Conservation (phyloP, 2,797 vertebrate genomes). For the Leuciscus waleckii region DNA sequence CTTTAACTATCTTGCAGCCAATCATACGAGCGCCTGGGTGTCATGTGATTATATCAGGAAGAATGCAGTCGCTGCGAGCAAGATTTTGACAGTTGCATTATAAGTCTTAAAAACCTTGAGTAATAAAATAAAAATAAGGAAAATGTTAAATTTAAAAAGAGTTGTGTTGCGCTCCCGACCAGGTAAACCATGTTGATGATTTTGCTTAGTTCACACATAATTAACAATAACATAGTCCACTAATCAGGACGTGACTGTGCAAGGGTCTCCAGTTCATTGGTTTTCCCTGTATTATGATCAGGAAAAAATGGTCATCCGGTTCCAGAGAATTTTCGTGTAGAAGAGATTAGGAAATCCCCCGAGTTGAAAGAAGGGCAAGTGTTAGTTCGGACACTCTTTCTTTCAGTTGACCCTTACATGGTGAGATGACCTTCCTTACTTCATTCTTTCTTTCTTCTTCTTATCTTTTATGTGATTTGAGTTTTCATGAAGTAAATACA, state of each 20-base stretch:
- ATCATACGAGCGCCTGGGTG: not conserved
- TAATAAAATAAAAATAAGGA: not conserved
- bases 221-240: not conserved
- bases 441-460: not conserved
- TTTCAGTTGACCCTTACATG: conserved; percentile 99
- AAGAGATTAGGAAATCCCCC: conserved; percentile 76
- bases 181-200: conserved; percentile 63
- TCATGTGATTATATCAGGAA: conserved; percentile 40
- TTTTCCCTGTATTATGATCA: conserved; percentile 57
- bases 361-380: conserved; percentile 82
- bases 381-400: conserved; percentile 85
- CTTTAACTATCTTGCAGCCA: conserved; percentile 11
- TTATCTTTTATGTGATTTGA: not conserved
- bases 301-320: conserved; percentile 84
- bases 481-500: not conserved
- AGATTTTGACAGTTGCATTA: not conserved
- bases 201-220: not conserved
- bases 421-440: conserved; percentile 70
- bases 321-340: conserved; percentile 86
- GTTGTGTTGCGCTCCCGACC: conserved; percentile 77
- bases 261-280: not conserved
- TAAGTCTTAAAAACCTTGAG: not conserved
- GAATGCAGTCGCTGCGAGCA: too few relatives aligned
- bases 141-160: conserved; percentile 69
- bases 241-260: not conserved